Percentiles rank a stretch among this genome's conserved stretches.
These are phyloP conservation scores for Acanthisitta chloris DNA, from an alignment of 2,113 vertebrate species.

Conservation along the genomic window DNA sequence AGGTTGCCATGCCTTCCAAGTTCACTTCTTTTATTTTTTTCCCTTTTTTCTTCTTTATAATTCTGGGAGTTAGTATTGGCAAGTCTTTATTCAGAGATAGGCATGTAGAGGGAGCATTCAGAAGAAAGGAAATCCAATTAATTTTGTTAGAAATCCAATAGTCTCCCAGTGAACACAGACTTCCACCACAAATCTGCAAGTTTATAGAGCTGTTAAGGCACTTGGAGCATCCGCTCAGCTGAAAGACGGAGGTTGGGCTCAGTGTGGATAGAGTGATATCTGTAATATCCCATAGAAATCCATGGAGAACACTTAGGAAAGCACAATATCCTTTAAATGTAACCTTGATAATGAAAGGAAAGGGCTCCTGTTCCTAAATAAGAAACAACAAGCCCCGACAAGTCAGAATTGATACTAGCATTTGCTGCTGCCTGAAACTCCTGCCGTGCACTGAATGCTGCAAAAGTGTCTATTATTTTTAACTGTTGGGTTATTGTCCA, in stretches of 20 bases:
- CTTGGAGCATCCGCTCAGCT: not conserved
- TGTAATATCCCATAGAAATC: slow-evolving; percentile 34
- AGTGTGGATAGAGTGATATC: slow-evolving; percentile 19
- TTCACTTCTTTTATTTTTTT: not conserved
- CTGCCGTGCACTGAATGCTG: slow-evolving; percentile 6
- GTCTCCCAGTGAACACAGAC: not conserved
- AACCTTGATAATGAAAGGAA: slow-evolving; percentile 59
- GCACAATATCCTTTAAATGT: slow-evolving; percentile 53
- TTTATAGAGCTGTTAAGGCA: slow-evolving; percentile 19
- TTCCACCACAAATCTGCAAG: slow-evolving; percentile 33
- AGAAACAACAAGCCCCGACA: slow-evolving; percentile 47
- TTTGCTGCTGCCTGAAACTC: slow-evolving; percentile 17
- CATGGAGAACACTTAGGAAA: slow-evolving; percentile 45
- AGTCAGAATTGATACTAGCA: slow-evolving; percentile 16
- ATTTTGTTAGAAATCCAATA: slow-evolving; percentile 54
- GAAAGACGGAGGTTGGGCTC: not conserved
- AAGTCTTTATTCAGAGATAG: slow-evolving; percentile 37
- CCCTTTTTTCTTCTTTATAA: not conserved
- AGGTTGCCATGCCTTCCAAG: slow-evolving; percentile 6
- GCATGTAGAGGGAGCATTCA: slow-evolving; percentile 1
- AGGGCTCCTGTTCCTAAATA: slow-evolving; percentile 44
- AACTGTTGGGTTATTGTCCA: slow-evolving; percentile 18
- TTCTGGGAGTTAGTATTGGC: slow-evolving; percentile 31
- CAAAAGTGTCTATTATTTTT: slow-evolving; percentile 42
- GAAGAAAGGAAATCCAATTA: slow-evolving; percentile 46